Evolutionary conservation across 2,113 vertebrate genomes (phyloP), one percentile per base, ranked within the genome.

Genomic region (Balaeniceps rex): DNA sequence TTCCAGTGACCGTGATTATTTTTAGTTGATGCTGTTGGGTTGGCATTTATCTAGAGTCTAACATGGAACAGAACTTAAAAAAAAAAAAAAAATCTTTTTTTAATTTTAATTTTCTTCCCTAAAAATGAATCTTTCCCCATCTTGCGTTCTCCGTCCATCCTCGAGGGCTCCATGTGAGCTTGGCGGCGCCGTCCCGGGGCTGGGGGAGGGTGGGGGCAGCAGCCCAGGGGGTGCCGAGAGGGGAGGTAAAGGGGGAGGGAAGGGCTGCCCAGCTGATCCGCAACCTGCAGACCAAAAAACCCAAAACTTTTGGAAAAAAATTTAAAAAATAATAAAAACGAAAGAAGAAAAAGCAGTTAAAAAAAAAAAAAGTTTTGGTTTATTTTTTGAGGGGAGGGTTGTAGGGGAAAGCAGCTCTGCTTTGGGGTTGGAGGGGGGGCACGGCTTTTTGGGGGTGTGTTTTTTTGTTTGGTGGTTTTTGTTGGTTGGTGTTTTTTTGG

Each of bases 11-110:
- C 99, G 52, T 72, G 69, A 65, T 90, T 96, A 93, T 97, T 98
- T 98, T 98, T 98, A 99, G 98, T 98, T 98, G 98, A 97, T 98
- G 98, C 98, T 98, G 90, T 96, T 93, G 98, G 98, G 98, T 98
- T 98, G 96, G 98, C 98, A 95, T 98, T 88, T 98, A 94, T 91
- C 93, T 96, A 64, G 78, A 93, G 83, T 94, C 87, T 94, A 96
- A 97, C 84, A 52, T 2, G 92, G 79, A 96, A 90, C 68, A 82
- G 82, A 98, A 96, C 58, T 91, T 61, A 22, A 36, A 63, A 52
- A 61, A 22, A 88, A 90, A 68, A 58, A 90, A 65, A 61, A 74
- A 93, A 82, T 64, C 79, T n/a, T 92, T 89, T 76, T 88, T 63
- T 75, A 36, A 49, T 70, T 88, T 63, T 68, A 33, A 36, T 85